Evolutionary conservation across 2,113 vertebrate species (phyloP).

Genomic region (Indicator maculatus): DNA sequence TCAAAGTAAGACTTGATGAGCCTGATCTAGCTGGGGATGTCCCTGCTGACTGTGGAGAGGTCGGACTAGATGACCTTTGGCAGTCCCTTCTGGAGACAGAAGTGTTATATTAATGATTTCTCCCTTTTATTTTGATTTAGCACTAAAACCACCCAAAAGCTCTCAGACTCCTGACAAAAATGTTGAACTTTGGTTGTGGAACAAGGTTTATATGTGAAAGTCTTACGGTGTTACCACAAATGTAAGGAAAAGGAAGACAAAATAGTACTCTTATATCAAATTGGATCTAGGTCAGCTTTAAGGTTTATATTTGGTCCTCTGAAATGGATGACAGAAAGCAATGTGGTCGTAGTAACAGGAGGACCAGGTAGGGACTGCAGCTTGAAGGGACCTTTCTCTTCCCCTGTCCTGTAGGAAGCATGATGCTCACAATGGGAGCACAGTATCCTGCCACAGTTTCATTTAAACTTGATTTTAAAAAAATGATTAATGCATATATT

Average conservation of each 20-base stretch:
- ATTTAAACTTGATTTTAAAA: background rate
- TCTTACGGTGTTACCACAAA: background rate
- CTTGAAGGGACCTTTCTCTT: background rate
- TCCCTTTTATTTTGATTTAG: background rate
- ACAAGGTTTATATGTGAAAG: background rate
- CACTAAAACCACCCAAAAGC: background rate
- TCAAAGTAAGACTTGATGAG: too few species aligned
- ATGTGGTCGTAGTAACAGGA: background rate
- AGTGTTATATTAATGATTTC: accelerated
- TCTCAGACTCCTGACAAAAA: background rate
- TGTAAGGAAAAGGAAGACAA: background rate
- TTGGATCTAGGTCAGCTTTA: background rate
- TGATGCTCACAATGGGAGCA: background rate
- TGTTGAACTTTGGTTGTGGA: background rate
- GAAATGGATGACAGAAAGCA: background rate
- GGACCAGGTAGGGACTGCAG: background rate
- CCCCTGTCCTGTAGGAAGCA: background rate
- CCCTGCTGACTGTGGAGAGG: too few species aligned
- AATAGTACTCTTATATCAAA: background rate
- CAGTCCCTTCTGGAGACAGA: too few species aligned
- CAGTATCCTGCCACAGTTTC: background rate
- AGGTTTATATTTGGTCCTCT: background rate
- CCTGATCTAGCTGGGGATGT: too few species aligned
- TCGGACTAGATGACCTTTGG: too few species aligned
- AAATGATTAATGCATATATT: too few species aligned